A percentile compares a stretch with the other conserved stretches of the same genome.
These are phyloP conservation scores for Pectinophora gossypiella DNA, from an alignment of 1,140 invertebrate genomes.

Conservation along the genomic window DNA sequence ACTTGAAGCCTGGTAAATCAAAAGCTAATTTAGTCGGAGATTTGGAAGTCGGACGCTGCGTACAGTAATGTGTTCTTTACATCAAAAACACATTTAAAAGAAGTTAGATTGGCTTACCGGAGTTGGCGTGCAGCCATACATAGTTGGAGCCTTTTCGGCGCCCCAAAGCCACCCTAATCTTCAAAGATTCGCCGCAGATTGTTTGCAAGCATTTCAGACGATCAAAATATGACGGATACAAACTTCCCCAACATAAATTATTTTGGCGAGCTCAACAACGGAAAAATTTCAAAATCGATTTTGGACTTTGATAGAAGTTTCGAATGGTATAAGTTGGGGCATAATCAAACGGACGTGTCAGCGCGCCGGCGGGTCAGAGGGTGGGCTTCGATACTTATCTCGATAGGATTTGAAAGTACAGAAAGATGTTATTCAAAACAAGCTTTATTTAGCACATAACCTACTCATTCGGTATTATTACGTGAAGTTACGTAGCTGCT, in stretches of 20 bases:
- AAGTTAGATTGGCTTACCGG: slow-evolving; percentile 73
- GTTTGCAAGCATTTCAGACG: slow-evolving; percentile 61
- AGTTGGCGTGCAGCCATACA: slow-evolving; percentile 68
- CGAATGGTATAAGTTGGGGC: not conserved
- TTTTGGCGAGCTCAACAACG: slow-evolving; percentile 17
- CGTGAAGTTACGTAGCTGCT: slow-evolving; percentile 39
- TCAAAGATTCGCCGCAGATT: slow-evolving; percentile 63
- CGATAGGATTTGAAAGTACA: slow-evolving; percentile 10
- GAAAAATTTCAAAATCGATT: not conserved
- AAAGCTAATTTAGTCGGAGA: slow-evolving; percentile 66
- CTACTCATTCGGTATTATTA: slow-evolving; percentile 52
- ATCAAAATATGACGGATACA: slow-evolving; percentile 59
- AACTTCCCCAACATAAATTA: slow-evolving; percentile 59
- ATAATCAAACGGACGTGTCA: not conserved
- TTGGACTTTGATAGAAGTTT: not conserved
- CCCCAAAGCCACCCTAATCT: slow-evolving; percentile 66
- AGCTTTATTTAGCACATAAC: slow-evolving; percentile 66
- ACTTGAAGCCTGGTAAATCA: slow-evolving; percentile 59
- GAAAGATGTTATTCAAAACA: slow-evolving; percentile 54
- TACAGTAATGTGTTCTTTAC: slow-evolving; percentile 69
- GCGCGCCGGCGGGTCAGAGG: not conserved
- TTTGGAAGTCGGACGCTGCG: slow-evolving; percentile 55
- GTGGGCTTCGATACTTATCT: not conserved
- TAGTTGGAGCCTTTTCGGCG: slow-evolving; percentile 62
- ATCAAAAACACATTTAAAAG: slow-evolving; percentile 76